These are phyloP conservation scores for Prionchulus punctatus DNA, from an alignment of 2,888 invertebrate genomes.

Conservation along the genomic window DNA sequence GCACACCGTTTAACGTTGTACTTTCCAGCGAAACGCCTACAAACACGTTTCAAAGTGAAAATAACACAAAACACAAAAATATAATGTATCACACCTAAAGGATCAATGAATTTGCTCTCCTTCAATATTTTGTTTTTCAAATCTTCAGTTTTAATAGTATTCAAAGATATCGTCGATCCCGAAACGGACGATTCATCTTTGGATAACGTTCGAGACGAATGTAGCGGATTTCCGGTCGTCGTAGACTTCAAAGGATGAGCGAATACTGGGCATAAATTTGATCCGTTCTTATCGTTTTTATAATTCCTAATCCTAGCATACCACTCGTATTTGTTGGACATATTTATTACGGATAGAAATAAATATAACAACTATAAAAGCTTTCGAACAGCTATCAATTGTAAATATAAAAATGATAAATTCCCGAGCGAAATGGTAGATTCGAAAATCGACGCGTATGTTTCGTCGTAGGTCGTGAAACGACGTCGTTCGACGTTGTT, in stretches of 20 bases:
- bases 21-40: too few relatives aligned
- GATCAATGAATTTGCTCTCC: neutral
- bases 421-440: too few relatives aligned
- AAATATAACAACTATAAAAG: too few relatives aligned
- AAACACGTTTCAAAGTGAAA: too few relatives aligned
- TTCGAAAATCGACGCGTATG: too few relatives aligned
- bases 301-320: neutral
- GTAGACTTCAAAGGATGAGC: neutral
- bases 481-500: too few relatives aligned
- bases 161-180: neutral
- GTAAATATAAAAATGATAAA: too few relatives aligned
- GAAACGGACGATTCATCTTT: neutral
- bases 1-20: too few relatives aligned
- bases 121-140: neutral
- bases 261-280: neutral
- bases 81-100: neutral
- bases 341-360: too few relatives aligned
- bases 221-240: neutral
- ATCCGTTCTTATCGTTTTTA: neutral
- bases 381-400: too few relatives aligned
- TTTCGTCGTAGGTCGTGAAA: too few relatives aligned
- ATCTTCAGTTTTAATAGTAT: neutral
- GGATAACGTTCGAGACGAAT: neutral
- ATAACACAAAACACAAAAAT: too few relatives aligned
- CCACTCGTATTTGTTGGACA: neutral